These are phyloP conservation scores for Scaptomyza flava DNA, from an alignment of 2,888 invertebrate species.

Conservation along the genomic window DNA sequence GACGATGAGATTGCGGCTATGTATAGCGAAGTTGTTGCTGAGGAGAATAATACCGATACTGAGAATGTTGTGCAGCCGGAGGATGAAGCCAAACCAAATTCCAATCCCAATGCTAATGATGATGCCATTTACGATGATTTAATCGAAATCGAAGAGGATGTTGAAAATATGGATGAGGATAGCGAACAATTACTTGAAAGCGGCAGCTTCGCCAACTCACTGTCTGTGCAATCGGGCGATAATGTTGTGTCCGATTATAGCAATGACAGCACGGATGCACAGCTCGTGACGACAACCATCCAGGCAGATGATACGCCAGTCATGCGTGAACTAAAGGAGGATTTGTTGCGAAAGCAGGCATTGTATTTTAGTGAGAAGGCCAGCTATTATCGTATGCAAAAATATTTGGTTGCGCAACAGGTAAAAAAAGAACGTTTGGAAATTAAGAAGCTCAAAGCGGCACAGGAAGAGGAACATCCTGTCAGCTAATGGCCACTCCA, in stretches of 20 bases:
- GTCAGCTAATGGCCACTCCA: conserved; percentile 7
- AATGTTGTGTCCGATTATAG: conserved; percentile 45
- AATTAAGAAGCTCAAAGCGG: conserved; percentile 37
- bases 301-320: conserved; percentile 49
- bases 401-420: conserved; percentile 74
- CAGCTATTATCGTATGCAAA: conserved; percentile 78
- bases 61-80: not conserved
- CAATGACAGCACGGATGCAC: conserved; percentile 49
- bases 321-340: conserved; percentile 58
- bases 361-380: conserved; percentile 78
- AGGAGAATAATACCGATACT: not conserved
- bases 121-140: conserved; percentile 46
- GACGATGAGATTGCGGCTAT: conserved; percentile 22
- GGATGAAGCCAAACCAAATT: conserved; percentile 17
- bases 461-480: not conserved
- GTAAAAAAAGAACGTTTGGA: conserved; percentile 65
- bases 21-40: conserved; percentile 26
- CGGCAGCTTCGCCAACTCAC: conserved; percentile 26
- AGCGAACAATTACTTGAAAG: conserved; percentile 27
- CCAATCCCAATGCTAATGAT: conserved; percentile 14
- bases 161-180: conserved; percentile 29
- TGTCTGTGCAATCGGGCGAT: conserved; percentile 29
- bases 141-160: conserved; percentile 46
- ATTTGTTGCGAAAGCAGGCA: conserved; percentile 74
- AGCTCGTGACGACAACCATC: conserved; percentile 48